Conservation (phyloP, 2,797 vertebrate species). For the Malurus splendens region DNA sequence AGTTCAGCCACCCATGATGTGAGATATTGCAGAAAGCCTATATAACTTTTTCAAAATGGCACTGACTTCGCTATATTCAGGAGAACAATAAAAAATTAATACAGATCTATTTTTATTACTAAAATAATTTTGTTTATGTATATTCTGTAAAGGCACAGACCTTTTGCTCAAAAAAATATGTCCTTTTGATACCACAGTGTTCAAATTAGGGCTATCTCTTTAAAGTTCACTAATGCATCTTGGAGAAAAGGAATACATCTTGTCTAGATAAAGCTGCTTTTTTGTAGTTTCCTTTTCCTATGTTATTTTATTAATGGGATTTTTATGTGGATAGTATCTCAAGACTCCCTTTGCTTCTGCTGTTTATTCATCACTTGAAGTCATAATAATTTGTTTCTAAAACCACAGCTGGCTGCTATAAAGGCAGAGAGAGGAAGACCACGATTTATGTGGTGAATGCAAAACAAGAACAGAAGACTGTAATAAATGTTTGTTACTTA, state of each 20-base stretch:
- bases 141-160: neutral
- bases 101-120: neutral
- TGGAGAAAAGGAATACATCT: neutral
- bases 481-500: constrained; percentile 17
- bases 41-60: neutral
- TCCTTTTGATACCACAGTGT: neutral
- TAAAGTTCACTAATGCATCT: neutral
- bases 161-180: neutral
- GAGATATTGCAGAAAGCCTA: neutral
- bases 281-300: neutral
- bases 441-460: constrained; percentile 26
- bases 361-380: constrained; percentile 26
- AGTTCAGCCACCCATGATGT: neutral
- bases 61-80: neutral
- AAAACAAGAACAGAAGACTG: constrained; percentile 19
- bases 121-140: neutral
- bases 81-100: neutral
- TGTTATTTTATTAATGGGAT: constrained; percentile 11
- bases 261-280: neutral
- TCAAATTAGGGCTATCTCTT: neutral
- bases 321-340: constrained; percentile 17
- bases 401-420: constrained; percentile 38
- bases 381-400: constrained; percentile 41
- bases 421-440: constrained; percentile 33
- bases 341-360: constrained; percentile 24